Base-by-base conservation (phyloP, 2,797 vertebrate species). In the Arrhamphus sclerolepis region DNA sequence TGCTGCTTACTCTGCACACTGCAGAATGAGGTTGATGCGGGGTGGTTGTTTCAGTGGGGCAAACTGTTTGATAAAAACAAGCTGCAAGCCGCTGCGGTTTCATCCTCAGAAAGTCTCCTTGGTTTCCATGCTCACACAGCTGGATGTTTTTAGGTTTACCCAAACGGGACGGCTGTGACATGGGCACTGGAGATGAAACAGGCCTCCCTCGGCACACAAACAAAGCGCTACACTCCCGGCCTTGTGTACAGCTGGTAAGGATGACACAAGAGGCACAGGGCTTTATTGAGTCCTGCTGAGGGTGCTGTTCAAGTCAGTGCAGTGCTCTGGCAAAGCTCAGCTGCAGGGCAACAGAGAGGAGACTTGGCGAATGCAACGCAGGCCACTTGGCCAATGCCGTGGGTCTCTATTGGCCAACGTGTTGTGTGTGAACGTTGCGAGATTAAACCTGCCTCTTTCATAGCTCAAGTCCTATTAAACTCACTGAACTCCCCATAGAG, bases 121-220 rank as follows among this genome's bases (percentile, higher is more conserved):
- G 72, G 81, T 89, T 89, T 88, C 76, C 85, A 86, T 72, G 78
- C 56, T 21, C 61, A 59, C 78, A 73, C 87, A 89, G 87, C 83
- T 90, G 84, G 78, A 82, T 87, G 85, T 84, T 87, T 86, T 84
- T 87, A 83, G 60, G 70, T 71, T 64, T 82, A 73, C 75, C 78
- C 76, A 24, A 77, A 66, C 53, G 8, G 66, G 72, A 57, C 66
- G 70, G 80, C 74, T 76, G 72, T 87, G 84, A 87, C 87, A 84
- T 70, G 87, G 85, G 83, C 85, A 82, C 60, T 72, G 78, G 89
- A 91, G 85, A 89, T 81, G 81, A 89, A 89, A 86, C 89, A 90
- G 88, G 82, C 87, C 88, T 80, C 66, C 70, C 65, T 85, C 79
- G 8, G 78, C 79, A 83, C 78, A 89, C 87, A 89, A 84, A 87